These are phyloP conservation scores for Bradysia coprophila DNA, from an alignment of 1,140 invertebrate genomes.

Conservation along the genomic window DNA sequence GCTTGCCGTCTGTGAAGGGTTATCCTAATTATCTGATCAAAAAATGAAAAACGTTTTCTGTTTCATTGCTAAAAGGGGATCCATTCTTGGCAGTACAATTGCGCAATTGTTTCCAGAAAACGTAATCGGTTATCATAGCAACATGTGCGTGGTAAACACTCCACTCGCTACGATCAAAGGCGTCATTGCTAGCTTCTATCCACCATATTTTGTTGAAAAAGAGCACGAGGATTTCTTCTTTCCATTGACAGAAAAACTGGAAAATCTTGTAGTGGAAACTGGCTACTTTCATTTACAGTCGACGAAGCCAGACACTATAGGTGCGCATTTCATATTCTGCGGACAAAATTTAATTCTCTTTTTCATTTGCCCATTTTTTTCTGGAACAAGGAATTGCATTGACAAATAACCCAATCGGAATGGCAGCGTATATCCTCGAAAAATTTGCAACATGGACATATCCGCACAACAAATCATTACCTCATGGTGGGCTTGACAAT, in stretches of 20 bases:
- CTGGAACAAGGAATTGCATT: slow-evolving; percentile 33
- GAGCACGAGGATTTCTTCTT: slow-evolving; percentile 36
- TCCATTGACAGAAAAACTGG: slow-evolving; percentile 31
- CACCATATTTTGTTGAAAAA: slow-evolving; percentile 33
- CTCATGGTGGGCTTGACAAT: slow-evolving; percentile 52
- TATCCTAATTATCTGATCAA: not conserved
- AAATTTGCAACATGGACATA: slow-evolving; percentile 70
- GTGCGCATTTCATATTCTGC: slow-evolving; percentile 31
- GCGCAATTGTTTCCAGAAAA: slow-evolving; percentile 49
- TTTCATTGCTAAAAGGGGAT: slow-evolving; percentile 32
- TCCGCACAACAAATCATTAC: slow-evolving; percentile 25
- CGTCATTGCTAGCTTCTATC: slow-evolving; percentile 23
- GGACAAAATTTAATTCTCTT: slow-evolving; percentile 1
- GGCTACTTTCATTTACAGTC: slow-evolving; percentile 75
- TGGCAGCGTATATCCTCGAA: slow-evolving; percentile 70
- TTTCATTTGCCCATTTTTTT: slow-evolving; percentile 4
- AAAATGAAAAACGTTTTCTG: not conserved
- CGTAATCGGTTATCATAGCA: slow-evolving; percentile 36
- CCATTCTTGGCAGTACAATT: slow-evolving; percentile 35
- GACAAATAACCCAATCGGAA: slow-evolving; percentile 45
- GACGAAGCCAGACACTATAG: slow-evolving; percentile 81
- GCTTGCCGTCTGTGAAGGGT: no score
- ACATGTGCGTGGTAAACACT: slow-evolving; percentile 35
- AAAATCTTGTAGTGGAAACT: slow-evolving; percentile 37
- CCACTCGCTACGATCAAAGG: slow-evolving; percentile 12